Conservation (phyloP, 1,140 invertebrate species). For the Samia ricini region DNA sequence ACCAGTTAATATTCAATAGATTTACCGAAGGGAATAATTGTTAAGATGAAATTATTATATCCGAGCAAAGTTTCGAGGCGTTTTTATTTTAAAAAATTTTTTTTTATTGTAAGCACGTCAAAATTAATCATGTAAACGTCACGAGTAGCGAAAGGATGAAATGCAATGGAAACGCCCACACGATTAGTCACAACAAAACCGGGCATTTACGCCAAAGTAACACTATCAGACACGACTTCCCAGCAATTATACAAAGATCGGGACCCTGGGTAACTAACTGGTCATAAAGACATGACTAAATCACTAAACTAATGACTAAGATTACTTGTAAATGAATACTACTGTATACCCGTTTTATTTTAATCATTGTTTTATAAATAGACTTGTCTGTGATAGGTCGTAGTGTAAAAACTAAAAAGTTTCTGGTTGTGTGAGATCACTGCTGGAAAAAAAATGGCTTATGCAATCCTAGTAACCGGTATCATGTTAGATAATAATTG, state of each 20-base stretch:
- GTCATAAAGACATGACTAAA: conserved; percentile 17
- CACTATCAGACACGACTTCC: conserved; percentile 21
- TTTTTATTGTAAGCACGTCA: too few species aligned
- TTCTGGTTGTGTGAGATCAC: background rate
- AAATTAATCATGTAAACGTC: background rate
- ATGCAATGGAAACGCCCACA: conserved; percentile 32
- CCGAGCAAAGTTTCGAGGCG: too few species aligned
- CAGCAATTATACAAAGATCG: conserved; percentile 25
- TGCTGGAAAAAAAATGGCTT: background rate
- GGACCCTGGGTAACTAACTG: conserved; percentile 17
- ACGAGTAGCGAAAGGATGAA: background rate
- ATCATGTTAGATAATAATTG: background rate
- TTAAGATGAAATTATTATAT: too few species aligned
- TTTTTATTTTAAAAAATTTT: too few species aligned
- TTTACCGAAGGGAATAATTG: too few species aligned
- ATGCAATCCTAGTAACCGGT: background rate
- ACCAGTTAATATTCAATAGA: too few species aligned
- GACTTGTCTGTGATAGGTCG: background rate
- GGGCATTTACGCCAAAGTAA: conserved; percentile 28
- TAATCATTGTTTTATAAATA: conserved; percentile 11
- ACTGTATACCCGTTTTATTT: conserved; percentile 12
- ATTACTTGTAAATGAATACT: conserved; percentile 11
- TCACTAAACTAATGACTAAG: conserved; percentile 25
- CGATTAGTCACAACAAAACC: conserved; percentile 37
- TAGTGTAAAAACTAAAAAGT: background rate